A percentile compares a stretch with the other conserved stretches of the same genome.
phyloP scores from a whole-genome alignment of 2,888 invertebrate genomes.

The Melanchra persicariae region DNA sequence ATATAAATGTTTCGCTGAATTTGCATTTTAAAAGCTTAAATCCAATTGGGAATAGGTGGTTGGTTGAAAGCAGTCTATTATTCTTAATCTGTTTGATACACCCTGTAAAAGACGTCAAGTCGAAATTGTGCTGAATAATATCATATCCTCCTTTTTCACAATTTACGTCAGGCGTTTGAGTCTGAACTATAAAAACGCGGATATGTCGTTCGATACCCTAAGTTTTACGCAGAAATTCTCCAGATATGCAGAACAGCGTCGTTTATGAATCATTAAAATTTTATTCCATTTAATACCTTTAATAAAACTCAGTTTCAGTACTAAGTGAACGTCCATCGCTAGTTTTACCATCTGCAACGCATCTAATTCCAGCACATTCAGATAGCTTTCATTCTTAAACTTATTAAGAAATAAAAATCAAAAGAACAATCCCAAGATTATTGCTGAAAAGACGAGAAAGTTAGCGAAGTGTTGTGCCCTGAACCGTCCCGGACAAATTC shows the following conservation, averaged over 20 bases:
- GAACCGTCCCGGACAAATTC: constrained; percentile 53
- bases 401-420: constrained; percentile 25
- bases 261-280: neutral
- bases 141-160: neutral
- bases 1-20: constrained; percentile 9
- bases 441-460: constrained; percentile 37
- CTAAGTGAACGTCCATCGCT: neutral
- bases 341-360: neutral
- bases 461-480: constrained; percentile 43
- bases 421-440: constrained; percentile 24
- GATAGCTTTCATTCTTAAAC: neutral
- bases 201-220: neutral
- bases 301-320: neutral
- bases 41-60: neutral
- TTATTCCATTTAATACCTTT: neutral
- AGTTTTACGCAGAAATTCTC: neutral
- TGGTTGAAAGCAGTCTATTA: neutral
- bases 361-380: constrained; percentile 6
- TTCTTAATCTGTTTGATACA: neutral
- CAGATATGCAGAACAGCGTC: neutral
- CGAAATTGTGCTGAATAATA: no score
- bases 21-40: constrained; percentile 4
- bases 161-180: neutral
- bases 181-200: neutral
- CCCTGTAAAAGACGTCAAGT: neutral